Evolutionary conservation across 2,888 invertebrate genomes (phyloP), one percentile per base, ranked within the genome.

Genomic region (Orchesella flavescens): DNA sequence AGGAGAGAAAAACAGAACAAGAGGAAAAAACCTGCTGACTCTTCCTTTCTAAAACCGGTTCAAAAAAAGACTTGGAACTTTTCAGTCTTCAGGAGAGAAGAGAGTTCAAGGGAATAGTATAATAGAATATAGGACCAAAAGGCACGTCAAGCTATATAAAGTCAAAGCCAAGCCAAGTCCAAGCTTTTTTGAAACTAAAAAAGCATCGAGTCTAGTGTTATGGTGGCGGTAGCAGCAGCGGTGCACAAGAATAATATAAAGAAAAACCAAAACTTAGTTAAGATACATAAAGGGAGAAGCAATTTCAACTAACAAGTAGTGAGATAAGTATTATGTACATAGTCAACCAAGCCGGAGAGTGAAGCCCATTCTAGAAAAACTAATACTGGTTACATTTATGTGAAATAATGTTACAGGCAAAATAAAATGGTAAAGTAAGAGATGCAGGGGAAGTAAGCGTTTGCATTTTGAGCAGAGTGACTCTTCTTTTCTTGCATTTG

Each of bases 41-140:
- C 79, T 79, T 79, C 79, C 79, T 79, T 78, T 79, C 79, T 79
- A 73, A 79, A 79, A 79, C 79, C 79, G 79, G 79, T 79, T 79
- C 79, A 53, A 59, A 17, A 19, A 65, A 63, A 53, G 19, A 57
- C 63, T 34, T 53, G 53, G 53, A 17, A 15, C 21, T 65, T 59
- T 59, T 65, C 13, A 24, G 24, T 69, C 53, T 46, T 68, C 46
- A 53, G 17, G 15, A 13, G 34, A 12, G 15, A 72, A 3, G 13
- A 69, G 69, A 59, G 78, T 78, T 78, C 78, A 78, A 78, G 78
- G 78, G 78, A 69, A 78, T 23, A 13, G 21, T 43, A 34, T 15
- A 34, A 44, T 34, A 55, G n/a, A 49, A 24, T 34, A 34, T 7
- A 34, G 34, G 34, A 34, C 34, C 34, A 34, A 34, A 34, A 34